A percentile compares a stretch with the other conserved stretches of the same genome.
These are phyloP conservation scores for Fringilla coelebs DNA, from an alignment of 2,797 vertebrate species.

Conservation along the genomic window DNA sequence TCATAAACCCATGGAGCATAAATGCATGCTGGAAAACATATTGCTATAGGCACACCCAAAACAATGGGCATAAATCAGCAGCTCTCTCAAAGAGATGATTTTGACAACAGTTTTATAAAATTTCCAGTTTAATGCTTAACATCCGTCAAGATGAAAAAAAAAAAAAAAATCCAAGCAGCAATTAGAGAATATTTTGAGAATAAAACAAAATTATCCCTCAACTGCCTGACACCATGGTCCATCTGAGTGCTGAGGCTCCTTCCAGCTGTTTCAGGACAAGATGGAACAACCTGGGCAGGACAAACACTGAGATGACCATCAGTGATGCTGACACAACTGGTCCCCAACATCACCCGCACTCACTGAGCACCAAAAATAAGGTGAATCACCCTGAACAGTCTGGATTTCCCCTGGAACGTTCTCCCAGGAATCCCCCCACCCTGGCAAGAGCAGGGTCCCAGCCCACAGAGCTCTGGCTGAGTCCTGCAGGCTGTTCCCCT, in stretches of 20 bases:
- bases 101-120: neutral
- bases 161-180: neutral
- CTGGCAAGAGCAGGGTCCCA: neutral
- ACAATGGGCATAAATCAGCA: neutral
- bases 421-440: neutral
- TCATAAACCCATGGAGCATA: neutral
- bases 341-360: neutral
- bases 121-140: neutral
- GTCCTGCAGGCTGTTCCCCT: neutral
- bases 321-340: too few species aligned
- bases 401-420: neutral
- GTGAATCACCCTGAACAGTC: neutral
- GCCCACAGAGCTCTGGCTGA: neutral
- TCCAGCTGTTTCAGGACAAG: neutral
- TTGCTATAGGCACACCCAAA: neutral
- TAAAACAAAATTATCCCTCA: neutral
- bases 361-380: neutral
- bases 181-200: neutral
- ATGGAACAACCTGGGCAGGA: neutral
- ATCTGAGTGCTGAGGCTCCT: neutral
- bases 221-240: fast-evolving
- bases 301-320: neutral
- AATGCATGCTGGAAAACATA: neutral
- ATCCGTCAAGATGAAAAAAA: neutral
- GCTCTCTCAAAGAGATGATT: neutral